A percentile compares a stretch with the other conserved stretches of the same genome.
phyloP scores from a whole-genome alignment of 2,113 vertebrate genomes.

The Capreolus pygargus region DNA sequence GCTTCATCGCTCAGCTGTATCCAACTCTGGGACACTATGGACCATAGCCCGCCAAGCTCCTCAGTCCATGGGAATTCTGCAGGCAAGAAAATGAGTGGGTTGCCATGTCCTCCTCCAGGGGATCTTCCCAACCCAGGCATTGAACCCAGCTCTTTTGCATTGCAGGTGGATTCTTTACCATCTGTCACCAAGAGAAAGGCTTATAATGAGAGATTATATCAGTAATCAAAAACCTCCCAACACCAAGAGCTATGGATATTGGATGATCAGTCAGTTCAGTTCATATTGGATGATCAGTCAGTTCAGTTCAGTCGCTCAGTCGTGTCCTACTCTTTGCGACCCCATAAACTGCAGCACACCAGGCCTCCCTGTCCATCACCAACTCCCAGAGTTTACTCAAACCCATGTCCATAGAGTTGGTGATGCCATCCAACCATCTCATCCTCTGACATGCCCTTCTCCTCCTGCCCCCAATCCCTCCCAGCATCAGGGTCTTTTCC shows the following conservation, averaged over 20 bases:
- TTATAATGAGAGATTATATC: background rate
- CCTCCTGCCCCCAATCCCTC: no score
- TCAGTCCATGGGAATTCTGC: background rate
- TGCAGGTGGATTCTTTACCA: background rate
- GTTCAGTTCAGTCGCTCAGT: no score
- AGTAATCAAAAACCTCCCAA: background rate
- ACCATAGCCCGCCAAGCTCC: rapidly evolving
- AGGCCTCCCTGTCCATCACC: no score
- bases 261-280: no score
- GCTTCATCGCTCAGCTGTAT: background rate
- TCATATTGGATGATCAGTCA: no score
- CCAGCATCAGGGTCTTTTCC: no score
- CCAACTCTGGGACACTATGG: background rate
- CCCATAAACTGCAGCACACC: no score
- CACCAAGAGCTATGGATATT: background rate
- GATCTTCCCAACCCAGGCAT: background rate
- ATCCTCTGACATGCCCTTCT: no score
- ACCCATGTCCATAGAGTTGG: no score
- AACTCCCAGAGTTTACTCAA: no score
- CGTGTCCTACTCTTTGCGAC: no score
- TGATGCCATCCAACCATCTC: no score
- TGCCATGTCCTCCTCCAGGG: background rate
- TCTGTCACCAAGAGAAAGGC: background rate
- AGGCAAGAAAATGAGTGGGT: background rate
- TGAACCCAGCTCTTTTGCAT: background rate